Conservation (phyloP, 2,797 vertebrate species). For the Bryconaethiops microstoma region DNA sequence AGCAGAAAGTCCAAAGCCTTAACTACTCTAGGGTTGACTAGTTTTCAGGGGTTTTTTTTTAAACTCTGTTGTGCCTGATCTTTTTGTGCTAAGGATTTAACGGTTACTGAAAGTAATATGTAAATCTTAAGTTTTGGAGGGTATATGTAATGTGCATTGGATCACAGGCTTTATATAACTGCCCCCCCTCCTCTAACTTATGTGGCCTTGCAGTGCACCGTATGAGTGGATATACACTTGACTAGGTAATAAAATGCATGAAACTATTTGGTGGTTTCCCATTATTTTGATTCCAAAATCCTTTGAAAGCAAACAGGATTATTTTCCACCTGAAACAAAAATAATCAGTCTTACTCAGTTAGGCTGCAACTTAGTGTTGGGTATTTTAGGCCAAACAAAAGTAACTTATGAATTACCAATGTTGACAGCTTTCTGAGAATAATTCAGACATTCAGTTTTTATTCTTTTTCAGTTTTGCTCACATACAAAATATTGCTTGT, state of each 20-base stretch:
- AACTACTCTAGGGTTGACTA: neutral
- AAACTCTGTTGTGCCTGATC: neutral
- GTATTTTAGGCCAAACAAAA: neutral
- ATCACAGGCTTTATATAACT: constrained; percentile 2
- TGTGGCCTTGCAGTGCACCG: constrained; percentile 37
- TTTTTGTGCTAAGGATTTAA: neutral
- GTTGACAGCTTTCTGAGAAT: too few relatives aligned
- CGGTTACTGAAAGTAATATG: neutral
- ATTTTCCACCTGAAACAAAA: neutral
- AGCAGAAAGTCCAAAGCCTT: neutral
- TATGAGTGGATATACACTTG: constrained; percentile 35
- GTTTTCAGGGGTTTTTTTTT: neutral
- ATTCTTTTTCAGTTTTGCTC: neutral
- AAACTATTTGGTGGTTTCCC: constrained; percentile 28
- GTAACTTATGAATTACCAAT: too few relatives aligned
- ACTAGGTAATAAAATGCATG: constrained; percentile 56
- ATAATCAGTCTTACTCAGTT: neutral
- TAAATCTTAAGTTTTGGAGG: neutral
- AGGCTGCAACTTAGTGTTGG: neutral
- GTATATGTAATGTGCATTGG: neutral
- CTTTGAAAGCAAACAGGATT: neutral
- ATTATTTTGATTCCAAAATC: constrained; percentile 1
- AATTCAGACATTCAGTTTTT: neutral
- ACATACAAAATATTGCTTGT: constrained; percentile 30
- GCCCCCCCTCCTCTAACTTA: neutral